Evolutionary conservation across 2,888 invertebrate genomes (phyloP), one percentile per base, ranked within the genome.

Genomic region (Sialis fuliginosa): DNA sequence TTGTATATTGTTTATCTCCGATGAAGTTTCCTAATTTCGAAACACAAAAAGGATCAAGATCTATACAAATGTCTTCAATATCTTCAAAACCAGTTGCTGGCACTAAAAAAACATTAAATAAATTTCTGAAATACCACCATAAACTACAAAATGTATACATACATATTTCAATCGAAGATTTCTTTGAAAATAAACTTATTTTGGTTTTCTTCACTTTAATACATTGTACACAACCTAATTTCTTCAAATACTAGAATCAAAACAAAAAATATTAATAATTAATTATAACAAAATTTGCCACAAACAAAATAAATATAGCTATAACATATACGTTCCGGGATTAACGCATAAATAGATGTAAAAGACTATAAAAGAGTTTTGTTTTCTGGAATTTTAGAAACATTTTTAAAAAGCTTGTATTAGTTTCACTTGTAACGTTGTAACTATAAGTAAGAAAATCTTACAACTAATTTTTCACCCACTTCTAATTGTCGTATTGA

Each of bases 11-110:
- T 51, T 72, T 72, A 32, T 67, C 66, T n/a, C 75, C 75, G 54
- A 77, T 69, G 55, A 77, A 77, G 46, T 67, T 55, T 8, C 72
- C 65, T 48, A 77, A 66, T 44, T 68, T 70, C 9, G 68, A 55
- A 7, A 72, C 58, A 10, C 75, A 74, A 56, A 71, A 68, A 1
- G 65, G 59, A 32, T 63, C 58, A 5, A 70, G 63, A 50, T 72
- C 69, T 1, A 77, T 57, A 52, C 65, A 65, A 34, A 74, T 64
- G 45, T 67, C 62, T 42, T 63, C 61, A 35, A 72, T 68, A 33
- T 67, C 62, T 52, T 69, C 70, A 42, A 74, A 62, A 34, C 69
- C 68, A 32, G 63, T 66, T 5, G 67, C 64, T 37, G 55, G 56
- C 42, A 59, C 67, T 65, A 52, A 46, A 62, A 57, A 52, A 52